These are phyloP conservation scores for Procapra przewalskii DNA, from an alignment of 2,113 vertebrate genomes.

Conservation along the genomic window DNA sequence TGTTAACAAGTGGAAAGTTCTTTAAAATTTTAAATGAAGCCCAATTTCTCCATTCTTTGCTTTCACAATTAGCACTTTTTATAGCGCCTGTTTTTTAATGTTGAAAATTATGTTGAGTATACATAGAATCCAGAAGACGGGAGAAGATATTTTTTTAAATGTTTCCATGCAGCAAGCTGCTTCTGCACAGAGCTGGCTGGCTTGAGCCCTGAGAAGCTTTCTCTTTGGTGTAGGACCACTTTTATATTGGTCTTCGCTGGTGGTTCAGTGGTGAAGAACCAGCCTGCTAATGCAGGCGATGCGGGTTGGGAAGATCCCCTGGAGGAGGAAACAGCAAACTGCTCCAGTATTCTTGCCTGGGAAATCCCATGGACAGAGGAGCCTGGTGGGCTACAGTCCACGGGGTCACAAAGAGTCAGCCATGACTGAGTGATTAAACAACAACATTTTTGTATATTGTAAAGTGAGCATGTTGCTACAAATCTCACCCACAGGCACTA, in stretches of 20 bases:
- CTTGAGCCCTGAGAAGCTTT: background rate
- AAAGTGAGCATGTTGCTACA: background rate
- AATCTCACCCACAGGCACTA: background rate
- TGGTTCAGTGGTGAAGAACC: background rate
- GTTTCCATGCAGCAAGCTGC: background rate
- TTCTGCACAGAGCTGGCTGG: background rate
- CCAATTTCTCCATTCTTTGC: background rate
- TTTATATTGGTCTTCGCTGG: background rate
- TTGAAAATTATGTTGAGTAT: background rate
- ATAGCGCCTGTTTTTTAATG: background rate
- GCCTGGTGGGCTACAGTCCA: background rate
- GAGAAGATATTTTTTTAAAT: background rate
- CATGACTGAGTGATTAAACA: accelerated
- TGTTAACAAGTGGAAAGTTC: background rate
- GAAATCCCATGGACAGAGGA: background rate
- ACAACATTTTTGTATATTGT: background rate
- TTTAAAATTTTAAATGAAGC: background rate
- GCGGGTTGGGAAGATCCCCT: background rate
- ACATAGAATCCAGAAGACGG: background rate
- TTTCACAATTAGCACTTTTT: background rate
- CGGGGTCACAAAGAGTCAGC: background rate
- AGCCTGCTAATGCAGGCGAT: background rate
- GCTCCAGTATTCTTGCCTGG: background rate
- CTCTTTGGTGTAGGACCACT: background rate
- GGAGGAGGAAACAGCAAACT: background rate